Evolutionary conservation across 2,888 invertebrate genomes (phyloP), one percentile per base, ranked within the genome.

Genomic region (Augiades crinisus): DNA sequence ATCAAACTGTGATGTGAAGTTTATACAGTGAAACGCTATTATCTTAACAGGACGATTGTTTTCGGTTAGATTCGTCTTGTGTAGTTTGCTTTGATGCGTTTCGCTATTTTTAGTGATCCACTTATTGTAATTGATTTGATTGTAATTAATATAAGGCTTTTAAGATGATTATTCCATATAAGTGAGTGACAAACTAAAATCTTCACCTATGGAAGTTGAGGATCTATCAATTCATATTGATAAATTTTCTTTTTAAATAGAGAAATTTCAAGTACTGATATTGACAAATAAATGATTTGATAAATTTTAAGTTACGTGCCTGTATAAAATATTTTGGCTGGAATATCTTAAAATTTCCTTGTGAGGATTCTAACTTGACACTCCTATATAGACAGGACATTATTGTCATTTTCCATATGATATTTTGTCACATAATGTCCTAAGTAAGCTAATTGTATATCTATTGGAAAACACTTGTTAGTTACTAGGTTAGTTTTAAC

Each of bases 131-230:
- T 31, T 44, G 19, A n/a, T n/a, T n/a, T n/a, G n/a, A n/a, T n/a
- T n/a, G n/a, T n/a, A n/a, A n/a, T n/a, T 43, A 43, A 41, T 40
- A 24, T 41, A 10, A 30, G 30, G 8, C 12, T 10, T 13, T 8
- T 31, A 31, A 44, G 43, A 44, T 44, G 31, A 30, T 31, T 44
- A 44, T 31, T 31, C 19, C 43, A 43, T 31, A 1, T 31, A 27
- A 31, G 13, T 13, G 17, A 30, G 10, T 43, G 17, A 13, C 21
- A 44, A 44, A 31, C 5, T 44, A 19, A 19, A 41, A 27, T 41
- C n/a, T 41, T 41, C 40, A 27, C 27, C 1, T 17, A 16, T n/a
- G 40, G 16, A 16, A 38, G 1, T 17, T 34, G 19, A 19, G 19
- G 19, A 19, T 19, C 5, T 19, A 5, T 19, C 19, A 19, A 19